Base-by-base conservation (phyloP, 2,797 vertebrate genomes). In the Clarias fuscus region DNA sequence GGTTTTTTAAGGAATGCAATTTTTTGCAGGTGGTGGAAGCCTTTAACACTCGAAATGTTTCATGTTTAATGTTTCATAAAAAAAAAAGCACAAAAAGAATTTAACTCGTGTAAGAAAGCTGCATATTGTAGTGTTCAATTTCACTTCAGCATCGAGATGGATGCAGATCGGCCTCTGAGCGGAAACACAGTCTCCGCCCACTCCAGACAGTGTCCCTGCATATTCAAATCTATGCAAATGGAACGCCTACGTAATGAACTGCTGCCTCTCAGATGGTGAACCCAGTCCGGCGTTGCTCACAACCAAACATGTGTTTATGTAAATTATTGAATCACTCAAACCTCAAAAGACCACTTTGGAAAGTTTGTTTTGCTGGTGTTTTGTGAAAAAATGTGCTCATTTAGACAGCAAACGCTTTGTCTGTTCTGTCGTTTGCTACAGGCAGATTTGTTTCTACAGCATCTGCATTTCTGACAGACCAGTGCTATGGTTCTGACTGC, bases 161-260 rank as follows among this genome's bases (percentile, higher is more conserved):
- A 84, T 80, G n/a, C 82, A 65, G 88, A 84, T 88, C 84, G 87
- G 87, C 67, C 88, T 84, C 86, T 90, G 78, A 91, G 89, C 85
- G 59, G 83, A 85, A 75, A 84, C 58, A 59, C 77, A 86, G 82
- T 84, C 82, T 83, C 79, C 86, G 82, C 84, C 80, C 71, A 83
- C 71, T 90, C 90, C 88, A 86, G 91, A 86, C 82, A 65, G 77
- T 83, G 89, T 88, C 90, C 89, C 88, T 90, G 89, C 89, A 93
- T 91, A 93, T 94, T 93, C 79, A 92, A 92, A 92, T 93, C 20
- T 91, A 93, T 94, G 91, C 91, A 95, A 95, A 94, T 93, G 86
- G 58, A 20, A 88, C 92, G 91, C 92, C 92, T 90, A 92, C 91
- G 86, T 90, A 93, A 90, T 90, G 90, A 88, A 86, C 84, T 88